phyloP scores from a whole-genome alignment of 1,140 invertebrate genomes.

The Drosophila melanica region DNA sequence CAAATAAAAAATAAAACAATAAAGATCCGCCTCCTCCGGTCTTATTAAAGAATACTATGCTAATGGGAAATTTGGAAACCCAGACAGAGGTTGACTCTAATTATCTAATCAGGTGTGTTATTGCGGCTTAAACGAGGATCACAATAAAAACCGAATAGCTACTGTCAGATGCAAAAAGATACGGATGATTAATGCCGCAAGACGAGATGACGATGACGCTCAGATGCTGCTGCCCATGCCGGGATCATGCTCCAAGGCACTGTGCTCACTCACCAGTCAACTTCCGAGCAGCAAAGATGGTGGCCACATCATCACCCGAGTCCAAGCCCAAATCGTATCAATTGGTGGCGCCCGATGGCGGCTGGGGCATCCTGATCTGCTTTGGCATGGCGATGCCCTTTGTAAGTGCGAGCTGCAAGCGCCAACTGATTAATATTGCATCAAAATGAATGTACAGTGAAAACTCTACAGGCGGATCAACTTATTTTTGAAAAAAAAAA shows the following conservation, averaged over 20 bases:
- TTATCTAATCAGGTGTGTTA: slow-evolving; percentile 21
- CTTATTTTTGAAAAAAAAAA: too few species aligned
- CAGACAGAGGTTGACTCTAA: background rate
- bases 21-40: too few species aligned
- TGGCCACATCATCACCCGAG: slow-evolving; percentile 24
- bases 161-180: slow-evolving; percentile 23
- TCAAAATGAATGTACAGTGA: too few species aligned
- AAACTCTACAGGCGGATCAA: too few species aligned
- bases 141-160: slow-evolving; percentile 32
- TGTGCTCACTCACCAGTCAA: slow-evolving; percentile 24
- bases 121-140: slow-evolving; percentile 18
- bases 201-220: too few species aligned
- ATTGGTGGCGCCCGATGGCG: slow-evolving; percentile 86
- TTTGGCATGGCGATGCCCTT: slow-evolving; percentile 86
- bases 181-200: too few species aligned
- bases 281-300: slow-evolving; percentile 39
- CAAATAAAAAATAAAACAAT: too few species aligned
- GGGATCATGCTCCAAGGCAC: slow-evolving; percentile 7
- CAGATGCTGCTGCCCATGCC: too few species aligned
- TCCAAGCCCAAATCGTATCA: slow-evolving; percentile 42
- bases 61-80: background rate
- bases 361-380: slow-evolving; percentile 87
- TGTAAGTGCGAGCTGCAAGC: slow-evolving; percentile 84
- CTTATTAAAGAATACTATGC: too few species aligned
- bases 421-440: background rate